Evolutionary conservation across 2,113 vertebrate species (phyloP).

Genomic region (Galeopterus variegatus): DNA sequence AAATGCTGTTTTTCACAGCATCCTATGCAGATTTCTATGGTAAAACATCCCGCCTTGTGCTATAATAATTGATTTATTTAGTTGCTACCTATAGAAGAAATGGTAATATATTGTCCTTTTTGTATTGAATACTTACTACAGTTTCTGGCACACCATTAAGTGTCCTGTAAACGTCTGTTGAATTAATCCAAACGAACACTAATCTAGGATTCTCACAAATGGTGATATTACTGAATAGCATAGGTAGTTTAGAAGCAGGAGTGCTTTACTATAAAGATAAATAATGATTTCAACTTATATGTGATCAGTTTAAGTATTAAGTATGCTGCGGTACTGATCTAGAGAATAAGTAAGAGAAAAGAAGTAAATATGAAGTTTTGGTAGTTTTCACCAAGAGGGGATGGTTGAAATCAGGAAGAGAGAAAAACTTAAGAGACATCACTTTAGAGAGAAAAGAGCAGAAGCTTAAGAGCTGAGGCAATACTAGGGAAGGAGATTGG

Average conservation of each 20-base stretch:
- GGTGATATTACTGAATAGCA: not conserved
- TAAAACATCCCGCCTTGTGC: not conserved
- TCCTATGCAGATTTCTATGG: not conserved
- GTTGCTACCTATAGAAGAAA: not conserved
- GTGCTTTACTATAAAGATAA: not conserved
- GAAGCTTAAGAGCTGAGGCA: not conserved
- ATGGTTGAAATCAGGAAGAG: not conserved
- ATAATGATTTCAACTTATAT: not conserved
- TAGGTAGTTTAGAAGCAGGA: not conserved
- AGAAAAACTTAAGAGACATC: not conserved
- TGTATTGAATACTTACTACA: not conserved
- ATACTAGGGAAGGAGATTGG: not conserved
- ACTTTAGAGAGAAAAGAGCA: not conserved
- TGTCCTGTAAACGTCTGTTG: not conserved
- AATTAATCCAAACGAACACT: not conserved
- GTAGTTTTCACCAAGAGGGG: not conserved
- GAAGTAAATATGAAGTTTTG: not conserved
- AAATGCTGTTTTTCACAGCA: not conserved
- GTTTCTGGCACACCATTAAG: not conserved
- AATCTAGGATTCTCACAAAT: not conserved
- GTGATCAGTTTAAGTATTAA: not conserved
- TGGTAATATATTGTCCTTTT: not conserved
- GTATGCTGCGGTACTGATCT: not conserved
- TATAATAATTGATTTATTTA: not conserved
- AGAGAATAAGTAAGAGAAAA: not conserved